These are phyloP conservation scores for Haemorhous mexicanus DNA, from an alignment of 2,113 vertebrate genomes.

Conservation along the genomic window DNA sequence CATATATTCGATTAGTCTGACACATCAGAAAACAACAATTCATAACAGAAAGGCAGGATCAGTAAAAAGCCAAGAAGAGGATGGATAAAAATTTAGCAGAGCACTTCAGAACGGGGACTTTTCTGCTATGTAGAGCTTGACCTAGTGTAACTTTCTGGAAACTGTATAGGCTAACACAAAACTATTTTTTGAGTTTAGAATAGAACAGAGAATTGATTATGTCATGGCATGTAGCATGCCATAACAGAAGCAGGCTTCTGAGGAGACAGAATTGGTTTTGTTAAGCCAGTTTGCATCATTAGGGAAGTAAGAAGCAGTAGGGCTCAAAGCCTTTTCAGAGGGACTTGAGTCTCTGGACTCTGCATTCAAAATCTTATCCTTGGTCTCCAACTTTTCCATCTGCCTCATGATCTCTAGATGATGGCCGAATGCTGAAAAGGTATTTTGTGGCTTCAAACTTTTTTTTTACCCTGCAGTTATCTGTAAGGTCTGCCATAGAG, in stretches of 20 bases:
- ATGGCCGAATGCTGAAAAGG: neutral
- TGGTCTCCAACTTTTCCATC: neutral
- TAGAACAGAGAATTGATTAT: neutral
- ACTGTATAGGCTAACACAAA: neutral
- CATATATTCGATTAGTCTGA: neutral
- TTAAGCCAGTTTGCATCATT: neutral
- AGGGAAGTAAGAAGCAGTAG: neutral
- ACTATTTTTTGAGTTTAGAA: neutral
- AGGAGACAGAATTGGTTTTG: neutral
- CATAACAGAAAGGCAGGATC: neutral
- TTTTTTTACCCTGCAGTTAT: neutral
- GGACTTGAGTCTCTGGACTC: neutral
- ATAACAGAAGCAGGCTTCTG: neutral
- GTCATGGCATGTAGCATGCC: neutral
- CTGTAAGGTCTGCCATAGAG: neutral
- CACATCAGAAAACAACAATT: neutral
- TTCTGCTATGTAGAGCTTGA: neutral
- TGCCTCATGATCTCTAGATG: neutral
- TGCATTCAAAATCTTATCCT: neutral
- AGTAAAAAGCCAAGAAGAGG: neutral
- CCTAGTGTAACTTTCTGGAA: neutral
- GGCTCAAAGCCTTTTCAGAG: neutral
- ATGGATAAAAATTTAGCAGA: neutral
- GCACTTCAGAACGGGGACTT: neutral
- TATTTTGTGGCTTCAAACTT: neutral